Conservation (phyloP, 1,140 invertebrate genomes). For the Drosophila dunni region DNA sequence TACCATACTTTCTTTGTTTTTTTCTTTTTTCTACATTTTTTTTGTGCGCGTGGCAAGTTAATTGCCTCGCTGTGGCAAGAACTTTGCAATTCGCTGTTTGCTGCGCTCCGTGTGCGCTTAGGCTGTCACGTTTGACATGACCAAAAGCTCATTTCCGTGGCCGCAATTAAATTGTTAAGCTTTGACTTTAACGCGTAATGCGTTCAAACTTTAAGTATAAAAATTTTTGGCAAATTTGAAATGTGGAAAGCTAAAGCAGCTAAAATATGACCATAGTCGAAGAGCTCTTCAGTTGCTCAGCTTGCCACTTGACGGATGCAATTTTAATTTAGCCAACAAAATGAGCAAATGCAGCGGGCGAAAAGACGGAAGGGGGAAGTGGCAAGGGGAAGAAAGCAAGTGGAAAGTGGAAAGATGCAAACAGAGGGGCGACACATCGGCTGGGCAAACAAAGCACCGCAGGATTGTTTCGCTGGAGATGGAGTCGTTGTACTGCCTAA, state of each 20-base stretch:
- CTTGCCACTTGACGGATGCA: constrained; percentile 65
- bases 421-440: constrained; percentile 26
- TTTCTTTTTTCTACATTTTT: constrained; percentile 14
- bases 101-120: constrained; percentile 17
- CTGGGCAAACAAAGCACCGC: constrained; percentile 68
- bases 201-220: not conserved
- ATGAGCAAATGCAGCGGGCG: constrained; percentile 58
- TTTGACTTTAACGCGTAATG: constrained; percentile 25
- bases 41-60: constrained; percentile 27
- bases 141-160: constrained; percentile 69
- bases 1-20: constrained; percentile 31
- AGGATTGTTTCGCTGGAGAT: constrained; percentile 62
- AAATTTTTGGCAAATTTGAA: constrained; percentile 9
- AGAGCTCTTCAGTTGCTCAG: constrained; percentile 22
- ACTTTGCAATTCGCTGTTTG: not conserved
- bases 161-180: constrained; percentile 77
- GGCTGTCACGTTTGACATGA: constrained; percentile 43
- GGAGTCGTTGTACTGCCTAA: constrained; percentile 59
- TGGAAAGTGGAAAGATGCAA: not conserved
- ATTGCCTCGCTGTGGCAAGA: constrained; percentile 28
- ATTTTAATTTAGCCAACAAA: constrained; percentile 77
- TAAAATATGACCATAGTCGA: constrained; percentile 7
- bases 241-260: constrained; percentile 7
- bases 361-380: constrained; percentile 17
- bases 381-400: constrained; percentile 17